Conservation (phyloP, 2,797 vertebrate species). For the Novumbra hubbsi region DNA sequence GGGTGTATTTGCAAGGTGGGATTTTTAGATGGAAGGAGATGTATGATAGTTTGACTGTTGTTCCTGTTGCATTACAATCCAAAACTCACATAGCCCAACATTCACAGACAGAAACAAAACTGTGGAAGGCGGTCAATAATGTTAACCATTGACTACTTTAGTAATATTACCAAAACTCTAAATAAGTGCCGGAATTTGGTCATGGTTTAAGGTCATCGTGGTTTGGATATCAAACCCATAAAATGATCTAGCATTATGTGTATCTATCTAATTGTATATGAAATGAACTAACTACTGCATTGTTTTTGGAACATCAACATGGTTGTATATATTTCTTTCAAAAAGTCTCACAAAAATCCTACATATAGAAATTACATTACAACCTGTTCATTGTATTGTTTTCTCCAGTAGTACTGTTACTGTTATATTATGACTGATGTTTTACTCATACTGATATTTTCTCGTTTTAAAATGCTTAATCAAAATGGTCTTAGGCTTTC, state of each 20-base stretch:
- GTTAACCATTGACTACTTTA: neutral
- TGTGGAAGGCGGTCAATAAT: neutral
- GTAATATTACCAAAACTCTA: too few relatives aligned
- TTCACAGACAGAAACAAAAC: conserved; percentile 3
- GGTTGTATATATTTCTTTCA: neutral
- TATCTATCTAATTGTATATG: neutral
- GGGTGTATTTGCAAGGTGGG: too few relatives aligned
- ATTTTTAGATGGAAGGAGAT: too few relatives aligned
- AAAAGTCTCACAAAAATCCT: neutral
- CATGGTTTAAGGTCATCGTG: neutral
- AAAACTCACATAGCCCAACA: conserved; percentile 19
- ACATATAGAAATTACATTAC: neutral
- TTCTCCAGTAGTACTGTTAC: neutral
- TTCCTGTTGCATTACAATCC: conserved; percentile 31
- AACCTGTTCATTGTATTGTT: neutral
- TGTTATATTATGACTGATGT: conserved; percentile 13
- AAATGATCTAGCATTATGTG: neutral
- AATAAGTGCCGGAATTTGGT: too few relatives aligned
- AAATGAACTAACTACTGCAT: neutral
- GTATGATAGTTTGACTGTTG: too few relatives aligned
- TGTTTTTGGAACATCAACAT: neutral
- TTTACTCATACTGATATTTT: conserved; percentile 19
- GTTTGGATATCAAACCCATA: neutral
- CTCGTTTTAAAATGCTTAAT: conserved; percentile 16
- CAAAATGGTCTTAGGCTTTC: conserved; percentile 15